phyloP scores from a whole-genome alignment of 2,888 invertebrate genomes.

The Spodoptera littoralis region DNA sequence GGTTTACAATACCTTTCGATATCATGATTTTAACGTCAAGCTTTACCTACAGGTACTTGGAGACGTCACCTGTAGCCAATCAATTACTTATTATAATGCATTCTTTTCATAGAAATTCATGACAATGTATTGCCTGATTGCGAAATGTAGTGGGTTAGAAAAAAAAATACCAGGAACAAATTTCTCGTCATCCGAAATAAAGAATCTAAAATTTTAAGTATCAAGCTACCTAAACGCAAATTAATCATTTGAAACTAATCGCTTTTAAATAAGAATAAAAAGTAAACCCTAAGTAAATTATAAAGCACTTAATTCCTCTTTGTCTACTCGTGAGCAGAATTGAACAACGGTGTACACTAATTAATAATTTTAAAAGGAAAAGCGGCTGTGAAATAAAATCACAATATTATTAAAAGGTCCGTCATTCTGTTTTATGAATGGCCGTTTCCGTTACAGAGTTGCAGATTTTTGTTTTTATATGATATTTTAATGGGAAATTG shows the following conservation, averaged over 20 bases:
- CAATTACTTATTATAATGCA: too few species aligned
- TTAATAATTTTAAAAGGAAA: slow-evolving; percentile 63
- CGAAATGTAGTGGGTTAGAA: too few species aligned
- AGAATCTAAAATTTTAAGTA: too few species aligned
- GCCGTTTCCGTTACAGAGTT: slow-evolving; percentile 45
- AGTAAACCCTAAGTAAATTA: slow-evolving; percentile 42
- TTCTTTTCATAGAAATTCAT: too few species aligned
- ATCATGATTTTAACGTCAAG: too few species aligned
- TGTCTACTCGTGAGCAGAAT: slow-evolving; percentile 35
- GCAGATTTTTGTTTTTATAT: slow-evolving; percentile 44
- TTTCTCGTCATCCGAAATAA: too few species aligned
- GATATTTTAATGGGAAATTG: slow-evolving; percentile 35
- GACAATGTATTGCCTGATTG: too few species aligned
- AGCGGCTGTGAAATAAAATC: slow-evolving; percentile 58
- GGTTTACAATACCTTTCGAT: too few species aligned
- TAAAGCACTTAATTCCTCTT: slow-evolving; percentile 40
- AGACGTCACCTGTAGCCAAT: too few species aligned
- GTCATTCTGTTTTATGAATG: slow-evolving; percentile 55
- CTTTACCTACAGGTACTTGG: too few species aligned
- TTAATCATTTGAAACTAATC: slow-evolving; percentile 14
- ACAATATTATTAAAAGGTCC: slow-evolving; percentile 64
- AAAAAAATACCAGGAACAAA: too few species aligned
- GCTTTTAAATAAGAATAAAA: slow-evolving; percentile 24
- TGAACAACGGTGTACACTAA: slow-evolving; percentile 43
- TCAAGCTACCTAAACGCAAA: too few species aligned